phyloP scores from a whole-genome alignment of 2,113 vertebrate genomes.

The Dolichotis patagonum region DNA sequence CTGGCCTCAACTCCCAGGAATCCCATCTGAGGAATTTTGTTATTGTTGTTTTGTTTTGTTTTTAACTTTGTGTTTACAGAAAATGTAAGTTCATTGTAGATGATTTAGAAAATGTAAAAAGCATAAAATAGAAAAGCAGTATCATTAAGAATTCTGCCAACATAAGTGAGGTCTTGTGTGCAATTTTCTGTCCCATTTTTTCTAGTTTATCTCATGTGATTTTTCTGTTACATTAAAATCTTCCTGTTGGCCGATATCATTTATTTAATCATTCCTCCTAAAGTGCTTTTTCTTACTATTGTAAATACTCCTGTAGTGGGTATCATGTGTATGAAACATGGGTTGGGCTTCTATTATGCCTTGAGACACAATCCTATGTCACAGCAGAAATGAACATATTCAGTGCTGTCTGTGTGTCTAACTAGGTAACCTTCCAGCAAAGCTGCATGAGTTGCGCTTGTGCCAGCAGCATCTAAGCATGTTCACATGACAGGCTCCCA shows the following conservation, averaged over 20 bases:
- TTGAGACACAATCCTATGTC: not conserved
- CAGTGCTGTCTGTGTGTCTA: not conserved
- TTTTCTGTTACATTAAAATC: constrained; percentile 5
- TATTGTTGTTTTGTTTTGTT: not conserved
- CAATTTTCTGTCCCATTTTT: constrained; percentile 1
- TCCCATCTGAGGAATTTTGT: not conserved
- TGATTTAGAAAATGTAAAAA: constrained; percentile 40
- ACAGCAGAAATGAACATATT: not conserved
- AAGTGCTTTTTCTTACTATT: constrained; percentile 34
- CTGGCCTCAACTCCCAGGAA: not conserved
- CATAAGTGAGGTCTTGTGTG: not conserved
- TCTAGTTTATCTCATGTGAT: not conserved
- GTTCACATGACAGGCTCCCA: not conserved
- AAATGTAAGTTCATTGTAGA: not conserved
- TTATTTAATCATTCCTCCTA: constrained; percentile 18
- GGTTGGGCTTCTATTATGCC: constrained; percentile 29
- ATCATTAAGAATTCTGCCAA: not conserved
- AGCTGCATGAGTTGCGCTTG: not conserved
- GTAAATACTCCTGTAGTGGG: not conserved
- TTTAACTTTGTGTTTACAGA: constrained; percentile 5
- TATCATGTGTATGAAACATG: not conserved
- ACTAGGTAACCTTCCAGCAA: not conserved
- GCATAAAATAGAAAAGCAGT: not conserved
- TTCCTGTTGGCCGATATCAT: not conserved
- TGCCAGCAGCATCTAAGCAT: not conserved